Evolutionary conservation across 2,888 invertebrate species (phyloP).

Genomic region (Acronicta aceris): DNA sequence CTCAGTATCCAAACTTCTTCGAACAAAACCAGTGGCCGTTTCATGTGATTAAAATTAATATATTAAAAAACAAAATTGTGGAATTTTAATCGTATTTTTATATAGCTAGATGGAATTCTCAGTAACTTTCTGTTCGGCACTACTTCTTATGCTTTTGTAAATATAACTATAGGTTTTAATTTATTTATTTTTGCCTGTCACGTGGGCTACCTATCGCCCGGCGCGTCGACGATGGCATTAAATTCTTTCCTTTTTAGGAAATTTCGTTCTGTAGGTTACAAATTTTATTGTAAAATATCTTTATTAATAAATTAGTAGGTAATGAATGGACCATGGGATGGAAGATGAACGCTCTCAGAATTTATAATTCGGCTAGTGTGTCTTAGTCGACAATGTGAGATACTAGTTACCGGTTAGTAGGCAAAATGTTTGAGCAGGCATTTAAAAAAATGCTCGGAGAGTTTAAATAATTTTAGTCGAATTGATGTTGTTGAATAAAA

Average conservation of each 20-base stretch:
- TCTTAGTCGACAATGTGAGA: constrained; percentile 73
- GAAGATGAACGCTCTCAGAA: constrained; percentile 85
- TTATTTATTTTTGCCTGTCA: constrained; percentile 84
- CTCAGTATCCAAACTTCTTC: constrained; percentile 84
- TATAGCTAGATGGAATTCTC: constrained; percentile 85
- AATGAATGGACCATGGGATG: constrained; percentile 86
- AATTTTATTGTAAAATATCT: constrained; percentile 87
- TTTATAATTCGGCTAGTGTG: constrained; percentile 82
- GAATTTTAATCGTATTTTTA: constrained; percentile 82
- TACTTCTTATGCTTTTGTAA: constrained; percentile 87
- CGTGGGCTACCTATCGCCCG: constrained; percentile 57
- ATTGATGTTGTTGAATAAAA: constrained; percentile 88
- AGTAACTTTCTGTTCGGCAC: constrained; percentile 79
- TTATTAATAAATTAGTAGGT: constrained; percentile 79
- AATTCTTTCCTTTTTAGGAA: constrained; percentile 81
- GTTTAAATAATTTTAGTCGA: constrained; percentile 85
- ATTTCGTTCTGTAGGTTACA: constrained; percentile 88
- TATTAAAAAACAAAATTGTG: constrained; percentile 66
- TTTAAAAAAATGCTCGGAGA: constrained; percentile 86
- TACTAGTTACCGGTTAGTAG: constrained; percentile 83
- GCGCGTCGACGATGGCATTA: constrained; percentile 54
- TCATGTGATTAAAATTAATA: constrained; percentile 78
- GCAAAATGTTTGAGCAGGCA: constrained; percentile 87
- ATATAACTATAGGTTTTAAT: constrained; percentile 84
- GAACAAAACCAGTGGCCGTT: constrained; percentile 87